A percentile compares a stretch with the other conserved stretches of the same genome.
Evolutionary conservation across 2,888 invertebrate species (phyloP).

Genomic region (Drosophila conformis): DNA sequence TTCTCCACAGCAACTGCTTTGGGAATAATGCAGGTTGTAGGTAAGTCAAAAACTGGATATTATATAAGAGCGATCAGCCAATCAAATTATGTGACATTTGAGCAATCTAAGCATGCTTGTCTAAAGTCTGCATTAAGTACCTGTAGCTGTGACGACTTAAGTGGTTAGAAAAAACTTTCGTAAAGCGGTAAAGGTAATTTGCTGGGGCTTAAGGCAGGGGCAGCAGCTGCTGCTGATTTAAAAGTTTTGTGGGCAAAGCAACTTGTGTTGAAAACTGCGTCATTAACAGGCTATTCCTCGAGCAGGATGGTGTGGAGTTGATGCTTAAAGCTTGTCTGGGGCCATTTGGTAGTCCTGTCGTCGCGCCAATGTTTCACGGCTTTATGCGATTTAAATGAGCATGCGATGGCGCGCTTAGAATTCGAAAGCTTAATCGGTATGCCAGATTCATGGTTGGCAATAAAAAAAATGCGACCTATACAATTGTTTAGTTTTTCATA

Average conservation of each 20-base stretch:
- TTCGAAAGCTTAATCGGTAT: conserved; percentile 64
- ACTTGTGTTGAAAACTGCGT: conserved; percentile 71
- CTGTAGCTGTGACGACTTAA: conserved; percentile 27
- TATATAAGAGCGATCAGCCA: conserved; percentile 31
- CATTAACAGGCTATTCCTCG: conserved; percentile 80
- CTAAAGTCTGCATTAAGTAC: conserved; percentile 27
- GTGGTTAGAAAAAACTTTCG: conserved; percentile 35
- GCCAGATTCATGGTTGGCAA: conserved; percentile 45
- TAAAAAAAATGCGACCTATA: conserved; percentile 26
- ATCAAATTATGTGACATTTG: conserved; percentile 40
- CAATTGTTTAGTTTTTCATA: conserved; percentile 45
- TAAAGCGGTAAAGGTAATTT: conserved; percentile 49
- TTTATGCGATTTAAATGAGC: conserved; percentile 67
- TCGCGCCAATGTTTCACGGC: conserved; percentile 55
- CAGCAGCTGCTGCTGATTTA: conserved; percentile 40
- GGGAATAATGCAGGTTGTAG: conserved; percentile 90
- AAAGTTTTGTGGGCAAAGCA: conserved; percentile 36
- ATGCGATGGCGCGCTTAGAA: conserved; percentile 39
- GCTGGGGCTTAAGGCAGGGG: conserved; percentile 1
- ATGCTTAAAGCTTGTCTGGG: conserved; percentile 27
- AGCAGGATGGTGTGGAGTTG: conserved; percentile 31
- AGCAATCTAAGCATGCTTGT: conserved; percentile 18
- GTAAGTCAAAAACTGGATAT: conserved; percentile 86
- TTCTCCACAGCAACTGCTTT: conserved; percentile 89
- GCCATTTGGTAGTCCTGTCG: conserved; percentile 56